Conservation (phyloP, 2,888 invertebrate genomes). For the Drosophila kambysellisi region DNA sequence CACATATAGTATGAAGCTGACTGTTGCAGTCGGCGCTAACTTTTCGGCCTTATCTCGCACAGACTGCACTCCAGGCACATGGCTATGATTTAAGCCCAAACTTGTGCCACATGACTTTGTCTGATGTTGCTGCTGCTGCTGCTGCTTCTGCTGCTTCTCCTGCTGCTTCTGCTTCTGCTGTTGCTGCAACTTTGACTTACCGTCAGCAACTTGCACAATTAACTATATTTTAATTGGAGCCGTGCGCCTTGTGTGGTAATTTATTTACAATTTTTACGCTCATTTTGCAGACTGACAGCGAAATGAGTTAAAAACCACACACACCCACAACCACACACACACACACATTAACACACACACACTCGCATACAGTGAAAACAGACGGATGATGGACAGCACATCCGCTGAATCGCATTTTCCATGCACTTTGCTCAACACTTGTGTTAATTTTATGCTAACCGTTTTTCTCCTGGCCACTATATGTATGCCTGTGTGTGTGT, state of each 20-base stretch:
- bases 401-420: constrained; percentile 62
- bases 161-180: no score
- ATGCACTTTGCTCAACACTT: constrained; percentile 82
- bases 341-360: constrained; percentile 30
- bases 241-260: constrained; percentile 47
- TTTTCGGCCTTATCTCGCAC: constrained; percentile 62
- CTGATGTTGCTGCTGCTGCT: constrained; percentile 27
- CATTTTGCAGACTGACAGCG: constrained; percentile 63
- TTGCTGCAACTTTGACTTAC: constrained; percentile 51
- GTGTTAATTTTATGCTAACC: constrained; percentile 74
- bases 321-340: not conserved
- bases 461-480: constrained; percentile 16
- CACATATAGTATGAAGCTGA: constrained; percentile 5
- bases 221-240: constrained; percentile 68
- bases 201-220: constrained; percentile 62
- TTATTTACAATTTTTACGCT: constrained; percentile 68
- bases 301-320: constrained; percentile 33
- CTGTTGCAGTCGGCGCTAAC: constrained; percentile 50
- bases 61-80: constrained; percentile 67
- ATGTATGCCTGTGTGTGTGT: not conserved
- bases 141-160: constrained; percentile 9
- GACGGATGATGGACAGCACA: constrained; percentile 47
- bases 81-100: constrained; percentile 70
- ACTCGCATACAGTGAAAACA: constrained; percentile 28
- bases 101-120: constrained; percentile 58